These are phyloP conservation scores for Leptocoma aspasia DNA, from an alignment of 2,113 vertebrate species.

Conservation along the genomic window DNA sequence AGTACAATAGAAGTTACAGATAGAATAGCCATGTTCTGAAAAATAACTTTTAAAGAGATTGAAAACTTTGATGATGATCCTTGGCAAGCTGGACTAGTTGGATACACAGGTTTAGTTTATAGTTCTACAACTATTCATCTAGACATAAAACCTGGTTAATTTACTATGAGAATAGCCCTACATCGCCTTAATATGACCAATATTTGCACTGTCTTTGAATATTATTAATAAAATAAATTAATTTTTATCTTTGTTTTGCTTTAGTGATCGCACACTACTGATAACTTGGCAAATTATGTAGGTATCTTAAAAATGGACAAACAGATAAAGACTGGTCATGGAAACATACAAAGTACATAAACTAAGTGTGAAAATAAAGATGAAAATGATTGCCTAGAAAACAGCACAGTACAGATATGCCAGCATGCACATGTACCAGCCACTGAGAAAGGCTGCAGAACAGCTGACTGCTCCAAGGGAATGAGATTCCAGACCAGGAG, in stretches of 20 bases:
- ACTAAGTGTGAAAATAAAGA: neutral
- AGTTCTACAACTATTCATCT: neutral
- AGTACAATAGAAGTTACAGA: neutral
- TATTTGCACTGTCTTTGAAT: neutral
- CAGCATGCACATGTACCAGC: neutral
- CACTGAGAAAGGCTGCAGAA: neutral
- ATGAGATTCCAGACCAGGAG: neutral
- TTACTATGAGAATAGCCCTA: neutral
- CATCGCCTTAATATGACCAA: neutral
- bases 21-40: neutral
- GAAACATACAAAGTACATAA: neutral
- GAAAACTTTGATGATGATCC: neutral
- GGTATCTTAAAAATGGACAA: neutral
- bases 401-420: neutral
- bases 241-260: neutral
- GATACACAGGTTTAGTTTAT: neutral
- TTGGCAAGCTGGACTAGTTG: neutral
- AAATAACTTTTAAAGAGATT: neutral
- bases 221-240: neutral
- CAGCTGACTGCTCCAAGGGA: neutral
- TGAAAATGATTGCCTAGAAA: neutral
- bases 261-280: fast-evolving
- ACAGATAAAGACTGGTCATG: neutral
- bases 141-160: neutral
- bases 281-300: neutral